Evolutionary conservation across 1,140 invertebrate genomes (phyloP), one percentile per base, ranked within the genome.

Genomic region (Drosophila parabipectinata): DNA sequence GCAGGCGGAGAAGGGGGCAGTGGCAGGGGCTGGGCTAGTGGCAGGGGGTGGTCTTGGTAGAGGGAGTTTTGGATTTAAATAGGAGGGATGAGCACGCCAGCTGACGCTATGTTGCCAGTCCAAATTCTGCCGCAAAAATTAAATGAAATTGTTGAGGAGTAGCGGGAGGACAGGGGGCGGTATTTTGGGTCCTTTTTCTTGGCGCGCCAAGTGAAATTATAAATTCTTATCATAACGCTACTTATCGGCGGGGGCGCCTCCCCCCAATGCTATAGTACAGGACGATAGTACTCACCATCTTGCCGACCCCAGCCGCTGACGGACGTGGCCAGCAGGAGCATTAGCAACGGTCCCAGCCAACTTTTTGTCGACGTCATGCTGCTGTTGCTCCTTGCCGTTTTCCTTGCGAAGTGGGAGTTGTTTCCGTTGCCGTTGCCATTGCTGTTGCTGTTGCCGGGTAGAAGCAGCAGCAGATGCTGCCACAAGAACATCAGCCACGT

Each of bases 211-310:
- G 69, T 54, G 67, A 83, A 88, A 88, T 88, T 88, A 88, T 88
- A 88, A 88, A 88, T 88, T 88, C 83, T 72, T 88, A 88, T 88
- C 83, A 87, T 85, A 88, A 56, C 83, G 84, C 76, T 88, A 88
- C 79, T 79, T 88, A 88, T 83, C 76, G 72, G 71, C 64, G 34
- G 41, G 24, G 28, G 48, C 7, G 34, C 4, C 34, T 10, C 34
- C 10, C 12, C 34, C 10, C 9, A 32, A 8, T 10, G 26, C 26
- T 28, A 28, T 28, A 28, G 26, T 28, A 28, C 26, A 28, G 26
- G 26, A 28, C 21, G 14, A 24, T 14, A 5, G 41, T 74, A 91
- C 90, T 91, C 54, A 91, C 90, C 89, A 87, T 91, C 90, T 90
- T 91, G 82, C n/a, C 89, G 84, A 41, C 81, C 72, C 84, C 84